phyloP scores from a whole-genome alignment of 2,797 vertebrate genomes.

The Anabas testudineus region DNA sequence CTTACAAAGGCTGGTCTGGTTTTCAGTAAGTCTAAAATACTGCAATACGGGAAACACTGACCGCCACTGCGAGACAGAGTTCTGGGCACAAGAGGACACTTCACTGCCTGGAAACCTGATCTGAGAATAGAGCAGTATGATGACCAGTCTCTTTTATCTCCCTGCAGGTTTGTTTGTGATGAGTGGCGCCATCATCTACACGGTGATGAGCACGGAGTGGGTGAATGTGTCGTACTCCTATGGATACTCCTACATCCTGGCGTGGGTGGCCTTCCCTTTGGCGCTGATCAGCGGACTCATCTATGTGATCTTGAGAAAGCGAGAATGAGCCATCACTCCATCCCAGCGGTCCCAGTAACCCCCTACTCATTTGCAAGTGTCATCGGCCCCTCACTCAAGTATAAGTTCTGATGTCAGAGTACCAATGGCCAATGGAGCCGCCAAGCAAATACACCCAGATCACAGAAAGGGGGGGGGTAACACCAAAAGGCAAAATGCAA shows the following conservation, averaged over 20 bases:
- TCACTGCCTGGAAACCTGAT: slow-evolving; percentile 38
- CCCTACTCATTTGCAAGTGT: slow-evolving; percentile 46
- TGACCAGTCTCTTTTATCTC: background rate
- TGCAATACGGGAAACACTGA: slow-evolving; percentile 44
- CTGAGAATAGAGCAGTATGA: background rate
- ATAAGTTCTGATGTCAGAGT: slow-evolving; percentile 48
- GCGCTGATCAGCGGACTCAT: slow-evolving; percentile 93
- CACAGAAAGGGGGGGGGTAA: slow-evolving; percentile 57
- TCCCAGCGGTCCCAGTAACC: slow-evolving; percentile 55
- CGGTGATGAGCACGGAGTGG: slow-evolving; percentile 91
- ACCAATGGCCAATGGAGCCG: slow-evolving; percentile 44
- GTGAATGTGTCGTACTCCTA: slow-evolving; percentile 74
- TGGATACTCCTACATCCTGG: slow-evolving; percentile 95
- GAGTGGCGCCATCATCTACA: slow-evolving; percentile 95
- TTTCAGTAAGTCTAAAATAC: slow-evolving; percentile 32
- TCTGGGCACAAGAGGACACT: slow-evolving; percentile 44
- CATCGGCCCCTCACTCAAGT: slow-evolving; percentile 48
- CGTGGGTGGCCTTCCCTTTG: slow-evolving; percentile 96
- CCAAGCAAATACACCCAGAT: slow-evolving; percentile 43
- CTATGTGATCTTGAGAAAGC: slow-evolving; percentile 96
- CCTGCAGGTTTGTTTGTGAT: slow-evolving; percentile 93
- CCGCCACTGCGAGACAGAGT: slow-evolving; percentile 20
- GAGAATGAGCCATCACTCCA: slow-evolving; percentile 84
- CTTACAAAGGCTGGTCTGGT: slow-evolving; percentile 10
- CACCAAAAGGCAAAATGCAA: slow-evolving; percentile 72